Evolutionary conservation across 2,888 invertebrate genomes (phyloP).

Genomic region (Gonocerus acuteangulatus): DNA sequence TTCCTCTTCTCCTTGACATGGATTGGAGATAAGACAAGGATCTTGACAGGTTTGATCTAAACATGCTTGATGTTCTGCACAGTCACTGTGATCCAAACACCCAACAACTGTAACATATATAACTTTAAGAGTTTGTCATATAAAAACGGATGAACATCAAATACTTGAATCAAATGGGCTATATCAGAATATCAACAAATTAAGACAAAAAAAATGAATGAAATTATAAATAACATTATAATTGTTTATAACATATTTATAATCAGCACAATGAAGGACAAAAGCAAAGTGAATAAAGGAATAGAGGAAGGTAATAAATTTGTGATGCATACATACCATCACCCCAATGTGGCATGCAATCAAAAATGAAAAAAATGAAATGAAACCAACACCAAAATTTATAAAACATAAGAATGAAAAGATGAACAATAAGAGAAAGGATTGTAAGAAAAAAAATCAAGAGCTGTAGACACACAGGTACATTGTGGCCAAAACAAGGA

Average conservation of each 20-base stretch:
- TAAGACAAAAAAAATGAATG: too few relatives aligned
- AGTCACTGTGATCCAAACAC: constrained; percentile 72
- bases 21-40: constrained; percentile 68
- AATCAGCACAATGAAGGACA: constrained; percentile 9
- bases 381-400: constrained; percentile 9
- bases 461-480: constrained; percentile 25
- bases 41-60: constrained; percentile 70
- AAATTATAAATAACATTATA: too few relatives aligned
- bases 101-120: constrained; percentile 56
- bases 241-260: too few relatives aligned
- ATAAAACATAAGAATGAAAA: constrained; percentile 5
- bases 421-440: neutral
- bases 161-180: too few relatives aligned
- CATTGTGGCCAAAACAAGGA: constrained; percentile 26
- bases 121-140: neutral
- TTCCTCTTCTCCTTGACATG: constrained; percentile 65
- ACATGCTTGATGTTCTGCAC: constrained; percentile 69
- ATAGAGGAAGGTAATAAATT: neutral
- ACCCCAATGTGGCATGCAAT: neutral
- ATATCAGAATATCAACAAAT: too few relatives aligned
- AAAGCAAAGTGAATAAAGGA: constrained; percentile 6
- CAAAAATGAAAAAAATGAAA: neutral
- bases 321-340: neutral
- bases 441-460: neutral
- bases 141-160: too few relatives aligned